Base-by-base conservation (phyloP, 2,888 invertebrate species). In the Graphium colonna region DNA sequence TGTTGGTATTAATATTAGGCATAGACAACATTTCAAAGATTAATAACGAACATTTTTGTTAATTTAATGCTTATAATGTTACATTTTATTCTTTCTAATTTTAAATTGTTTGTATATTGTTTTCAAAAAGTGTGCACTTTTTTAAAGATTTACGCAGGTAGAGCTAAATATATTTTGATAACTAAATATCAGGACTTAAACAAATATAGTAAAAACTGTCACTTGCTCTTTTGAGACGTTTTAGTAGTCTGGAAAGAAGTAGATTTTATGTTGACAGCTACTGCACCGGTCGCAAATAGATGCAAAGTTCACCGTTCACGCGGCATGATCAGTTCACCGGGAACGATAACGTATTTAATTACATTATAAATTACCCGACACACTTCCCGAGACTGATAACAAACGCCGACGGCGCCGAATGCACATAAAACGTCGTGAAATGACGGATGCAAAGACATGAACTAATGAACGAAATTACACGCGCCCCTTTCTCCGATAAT, bases 351-450 rank as follows among this genome's bases (percentile, higher is more conserved):
- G 68, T 73, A 79, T 82, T 67, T 85, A 84, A 87, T 87, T 86
- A 86, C 83, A 73, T 79, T 82, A 79, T 86, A 85, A 79, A 84
- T 84, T 81, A 82, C 75, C 72, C 82, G 79, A 83, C 82, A 84
- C 78, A 84, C 77, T 84, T 85, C 78, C 74, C 72, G 67, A 66
- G 61, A 66, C 74, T 79, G 86, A 86, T 86, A 86, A 85, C 76
- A 72, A 58, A 57, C 54, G 59, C 64, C 65, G 69, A 63, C 77
- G 79, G 78, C 79, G 78, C 76, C 77, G 69, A 73, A 70, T 68
- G 69, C 71, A 75, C 72, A 73, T 75, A 73, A 73, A 77, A 74
- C 71, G 64, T 67, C 64, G 59, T 70, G 55, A 56, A 61, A 68
- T 67, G 66, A 73, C 78, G 71, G 71, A 78, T 73, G 66, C 64